Conservation (phyloP, 1,140 invertebrate genomes). For the Lamellibrachia luymesi region DNA sequence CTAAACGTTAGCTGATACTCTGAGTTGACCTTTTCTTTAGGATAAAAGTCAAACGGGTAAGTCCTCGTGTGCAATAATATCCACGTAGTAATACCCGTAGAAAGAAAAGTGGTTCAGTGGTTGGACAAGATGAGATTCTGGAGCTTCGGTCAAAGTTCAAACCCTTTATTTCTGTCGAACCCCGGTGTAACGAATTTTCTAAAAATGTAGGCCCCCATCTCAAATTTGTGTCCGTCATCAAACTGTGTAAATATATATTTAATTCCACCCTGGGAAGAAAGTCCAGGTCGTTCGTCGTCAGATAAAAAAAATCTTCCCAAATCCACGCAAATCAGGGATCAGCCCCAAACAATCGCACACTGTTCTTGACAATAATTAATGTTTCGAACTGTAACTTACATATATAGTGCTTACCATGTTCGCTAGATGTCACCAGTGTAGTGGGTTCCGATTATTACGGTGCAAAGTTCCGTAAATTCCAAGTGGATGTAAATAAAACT, state of each 20-base stretch:
- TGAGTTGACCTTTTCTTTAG: neutral
- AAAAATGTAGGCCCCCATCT: no score
- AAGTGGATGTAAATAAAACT: neutral
- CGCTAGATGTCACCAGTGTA: neutral
- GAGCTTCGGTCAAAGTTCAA: neutral
- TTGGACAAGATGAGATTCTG: neutral
- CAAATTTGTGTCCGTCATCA: neutral
- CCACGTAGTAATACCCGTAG: no score
- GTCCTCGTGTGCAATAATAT: neutral
- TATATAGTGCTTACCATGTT: neutral
- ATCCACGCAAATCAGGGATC: no score
- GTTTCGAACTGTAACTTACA: neutral
- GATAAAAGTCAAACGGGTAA: neutral
- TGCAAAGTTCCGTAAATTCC: neutral
- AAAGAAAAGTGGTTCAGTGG: neutral
- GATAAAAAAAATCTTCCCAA: no score
- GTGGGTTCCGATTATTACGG: no score
- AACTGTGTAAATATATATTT: neutral
- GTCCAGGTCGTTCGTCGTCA: no score
- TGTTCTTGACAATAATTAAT: no score
- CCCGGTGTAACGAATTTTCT: neutral
- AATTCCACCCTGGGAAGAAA: no score
- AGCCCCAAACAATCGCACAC: no score
- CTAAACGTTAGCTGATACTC: neutral
- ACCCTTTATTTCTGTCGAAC: neutral